Evolutionary conservation across 2,888 invertebrate species (phyloP).

Genomic region (Clusia tigrina): DNA sequence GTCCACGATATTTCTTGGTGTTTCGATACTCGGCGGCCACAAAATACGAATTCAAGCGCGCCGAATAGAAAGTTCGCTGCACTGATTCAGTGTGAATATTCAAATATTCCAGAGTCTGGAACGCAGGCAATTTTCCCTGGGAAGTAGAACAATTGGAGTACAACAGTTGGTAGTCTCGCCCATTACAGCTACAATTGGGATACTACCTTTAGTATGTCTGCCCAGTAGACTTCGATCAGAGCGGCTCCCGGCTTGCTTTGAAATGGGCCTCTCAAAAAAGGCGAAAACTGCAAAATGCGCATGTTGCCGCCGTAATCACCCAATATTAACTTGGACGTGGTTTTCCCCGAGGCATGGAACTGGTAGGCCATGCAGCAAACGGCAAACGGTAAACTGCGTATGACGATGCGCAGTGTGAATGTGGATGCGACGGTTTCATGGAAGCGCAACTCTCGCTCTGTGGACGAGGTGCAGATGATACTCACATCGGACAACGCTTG

Average conservation of each 20-base stretch:
- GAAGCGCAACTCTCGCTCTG: slow-evolving; percentile 80
- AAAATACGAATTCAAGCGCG: slow-evolving; percentile 72
- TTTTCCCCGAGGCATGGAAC: slow-evolving; percentile 45
- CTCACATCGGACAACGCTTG: slow-evolving; percentile 79
- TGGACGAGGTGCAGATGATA: slow-evolving; percentile 79
- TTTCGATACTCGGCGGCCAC: slow-evolving; percentile 72
- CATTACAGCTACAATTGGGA: slow-evolving; percentile 3
- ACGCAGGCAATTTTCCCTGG: slow-evolving; percentile 65
- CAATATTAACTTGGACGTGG: slow-evolving; percentile 68
- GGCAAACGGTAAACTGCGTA: slow-evolving; percentile 68
- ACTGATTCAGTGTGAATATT: slow-evolving; percentile 75
- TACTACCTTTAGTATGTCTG: slow-evolving; percentile 67
- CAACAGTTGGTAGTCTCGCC: not conserved
- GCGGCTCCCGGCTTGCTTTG: slow-evolving; percentile 73
- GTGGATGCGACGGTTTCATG: slow-evolving; percentile 80
- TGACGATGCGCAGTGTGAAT: slow-evolving; percentile 75
- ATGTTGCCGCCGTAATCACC: slow-evolving; percentile 81
- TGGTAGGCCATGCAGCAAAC: slow-evolving; percentile 58
- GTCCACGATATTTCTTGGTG: slow-evolving; percentile 56
- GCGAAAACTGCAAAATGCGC: slow-evolving; percentile 71
- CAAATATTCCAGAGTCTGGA: slow-evolving; percentile 68
- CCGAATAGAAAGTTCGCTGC: slow-evolving; percentile 74
- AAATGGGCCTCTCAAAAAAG: slow-evolving; percentile 74
- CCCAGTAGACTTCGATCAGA: slow-evolving; percentile 69
- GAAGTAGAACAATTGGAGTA: not conserved